Evolutionary conservation across 2,797 vertebrate species (phyloP).

Genomic region (Anisognathus igniventris): DNA sequence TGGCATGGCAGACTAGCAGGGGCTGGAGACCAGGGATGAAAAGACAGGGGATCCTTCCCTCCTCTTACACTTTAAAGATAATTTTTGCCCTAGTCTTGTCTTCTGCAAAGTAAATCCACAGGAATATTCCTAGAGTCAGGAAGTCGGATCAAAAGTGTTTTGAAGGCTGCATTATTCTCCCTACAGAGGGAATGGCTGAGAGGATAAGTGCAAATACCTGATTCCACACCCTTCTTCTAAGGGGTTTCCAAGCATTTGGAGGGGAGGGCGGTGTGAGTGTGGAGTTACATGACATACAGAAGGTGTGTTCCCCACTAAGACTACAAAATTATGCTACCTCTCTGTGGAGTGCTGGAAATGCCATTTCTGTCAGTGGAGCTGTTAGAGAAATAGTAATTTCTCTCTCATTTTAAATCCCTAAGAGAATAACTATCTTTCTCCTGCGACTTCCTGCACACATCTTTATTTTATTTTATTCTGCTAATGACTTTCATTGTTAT

Average conservation of each 20-base stretch:
- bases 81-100: neutral
- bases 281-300: neutral
- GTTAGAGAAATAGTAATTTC: neutral
- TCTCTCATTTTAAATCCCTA: neutral
- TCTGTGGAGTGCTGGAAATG: neutral
- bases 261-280: fast-evolving
- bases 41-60: neutral
- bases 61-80: neutral
- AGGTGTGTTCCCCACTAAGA: neutral
- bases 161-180: neutral
- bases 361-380: neutral
- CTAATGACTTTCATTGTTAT: neutral
- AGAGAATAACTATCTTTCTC: neutral
- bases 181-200: neutral
- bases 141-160: neutral
- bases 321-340: neutral
- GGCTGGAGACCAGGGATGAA: neutral
- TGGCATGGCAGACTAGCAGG: neutral
- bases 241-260: neutral
- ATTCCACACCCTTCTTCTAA: neutral
- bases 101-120: neutral
- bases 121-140: neutral
- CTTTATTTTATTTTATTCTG: neutral
- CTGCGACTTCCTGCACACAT: neutral
- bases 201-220: neutral